Percentiles rank a stretch among this genome's conserved stretches.
Evolutionary conservation across 2,113 vertebrate species (phyloP).

Genomic region (Toxotes chatareus): DNA sequence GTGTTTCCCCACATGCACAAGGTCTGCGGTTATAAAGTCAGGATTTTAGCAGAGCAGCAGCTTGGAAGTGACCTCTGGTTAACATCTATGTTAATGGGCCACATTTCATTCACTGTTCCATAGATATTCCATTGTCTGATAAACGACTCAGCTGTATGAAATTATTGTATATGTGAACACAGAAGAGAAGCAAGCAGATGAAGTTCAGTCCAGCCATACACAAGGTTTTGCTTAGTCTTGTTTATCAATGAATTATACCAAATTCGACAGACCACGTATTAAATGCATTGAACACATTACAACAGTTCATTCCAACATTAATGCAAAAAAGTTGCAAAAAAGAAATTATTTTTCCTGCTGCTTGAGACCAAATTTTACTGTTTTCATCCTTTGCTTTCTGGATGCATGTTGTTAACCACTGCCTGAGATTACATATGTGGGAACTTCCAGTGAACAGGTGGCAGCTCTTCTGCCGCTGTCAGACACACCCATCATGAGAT

Average conservation of each 20-base stretch:
- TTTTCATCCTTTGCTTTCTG: background rate
- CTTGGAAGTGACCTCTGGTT: too few species aligned
- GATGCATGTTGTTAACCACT: background rate
- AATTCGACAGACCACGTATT: background rate
- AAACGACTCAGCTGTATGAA: too few species aligned
- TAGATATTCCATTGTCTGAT: too few species aligned
- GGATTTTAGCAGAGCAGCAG: too few species aligned
- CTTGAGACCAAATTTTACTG: background rate
- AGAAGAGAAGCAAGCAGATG: too few species aligned
- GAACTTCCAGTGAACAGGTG: background rate
- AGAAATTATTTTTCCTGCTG: background rate
- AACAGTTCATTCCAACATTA: background rate
- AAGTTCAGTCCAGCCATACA: too few species aligned
- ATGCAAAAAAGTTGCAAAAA: background rate
- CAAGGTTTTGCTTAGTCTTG: background rate
- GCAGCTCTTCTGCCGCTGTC: conserved; percentile 4
- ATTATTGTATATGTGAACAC: too few species aligned
- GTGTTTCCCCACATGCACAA: too few species aligned
- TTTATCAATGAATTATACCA: too few species aligned
- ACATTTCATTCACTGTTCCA: too few species aligned
- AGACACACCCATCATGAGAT: background rate
- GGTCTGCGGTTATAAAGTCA: too few species aligned
- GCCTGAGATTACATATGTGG: background rate
- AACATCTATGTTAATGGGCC: too few species aligned
- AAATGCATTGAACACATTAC: background rate